Conservation (phyloP, 2,888 invertebrate species). For the Sarcophaga variegata region DNA sequence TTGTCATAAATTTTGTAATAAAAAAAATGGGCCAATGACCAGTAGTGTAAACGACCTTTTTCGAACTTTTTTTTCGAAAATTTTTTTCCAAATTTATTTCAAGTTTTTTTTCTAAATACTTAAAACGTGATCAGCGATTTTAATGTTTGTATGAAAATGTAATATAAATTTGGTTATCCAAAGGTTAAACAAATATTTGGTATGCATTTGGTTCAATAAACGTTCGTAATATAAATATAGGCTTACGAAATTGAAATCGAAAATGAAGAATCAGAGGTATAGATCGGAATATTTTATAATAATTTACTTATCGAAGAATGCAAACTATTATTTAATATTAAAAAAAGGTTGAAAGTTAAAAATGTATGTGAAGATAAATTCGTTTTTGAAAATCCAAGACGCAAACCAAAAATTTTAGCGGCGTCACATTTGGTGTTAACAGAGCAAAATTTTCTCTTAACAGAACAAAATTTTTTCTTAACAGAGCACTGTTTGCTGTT, state of each 20-base stretch:
- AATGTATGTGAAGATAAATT: too few relatives aligned
- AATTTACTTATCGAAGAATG: too few relatives aligned
- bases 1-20: background rate
- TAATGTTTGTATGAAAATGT: background rate
- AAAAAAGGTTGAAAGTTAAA: too few relatives aligned
- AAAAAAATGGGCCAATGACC: slow-evolving; percentile 56
- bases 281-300: too few relatives aligned
- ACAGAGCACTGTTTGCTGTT: too few relatives aligned
- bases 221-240: background rate
- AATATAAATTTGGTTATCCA: background rate
- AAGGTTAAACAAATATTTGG: background rate
- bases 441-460: too few relatives aligned
- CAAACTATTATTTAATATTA: too few relatives aligned
- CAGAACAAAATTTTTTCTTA: too few relatives aligned
- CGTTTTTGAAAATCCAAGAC: too few relatives aligned
- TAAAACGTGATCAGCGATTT: slow-evolving; percentile 34
- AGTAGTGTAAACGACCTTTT: slow-evolving; percentile 54
- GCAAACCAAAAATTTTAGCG: too few relatives aligned
- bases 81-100: slow-evolving; percentile 1
- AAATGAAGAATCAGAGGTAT: background rate
- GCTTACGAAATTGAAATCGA: background rate
- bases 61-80: too few relatives aligned
- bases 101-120: background rate
- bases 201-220: background rate
- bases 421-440: too few relatives aligned